Percentiles rank a stretch among this genome's conserved stretches.
These are phyloP conservation scores for Bugula neritina DNA, from an alignment of 2,888 invertebrate species.

Conservation along the genomic window DNA sequence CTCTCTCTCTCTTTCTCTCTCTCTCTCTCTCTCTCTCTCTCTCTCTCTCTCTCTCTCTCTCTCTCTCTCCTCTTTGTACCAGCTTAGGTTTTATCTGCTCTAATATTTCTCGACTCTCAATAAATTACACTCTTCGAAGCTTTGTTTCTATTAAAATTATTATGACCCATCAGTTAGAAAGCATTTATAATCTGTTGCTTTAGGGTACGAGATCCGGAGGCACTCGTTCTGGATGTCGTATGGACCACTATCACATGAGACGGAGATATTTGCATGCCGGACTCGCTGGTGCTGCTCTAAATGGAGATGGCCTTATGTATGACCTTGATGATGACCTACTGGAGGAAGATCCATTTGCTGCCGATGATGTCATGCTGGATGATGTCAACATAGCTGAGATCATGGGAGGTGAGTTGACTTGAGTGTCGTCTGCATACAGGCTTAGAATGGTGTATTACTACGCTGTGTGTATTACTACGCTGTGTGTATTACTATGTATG, in stretches of 20 bases:
- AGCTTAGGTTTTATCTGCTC: too few species aligned
- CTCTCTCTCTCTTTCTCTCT: too few species aligned
- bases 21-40: too few species aligned
- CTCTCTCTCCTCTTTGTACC: too few species aligned
- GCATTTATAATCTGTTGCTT: not conserved
- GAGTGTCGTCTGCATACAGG: not conserved
- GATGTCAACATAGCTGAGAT: slow-evolving; percentile 7
- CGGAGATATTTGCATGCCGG: slow-evolving; percentile 17
- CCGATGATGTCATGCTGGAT: not conserved
- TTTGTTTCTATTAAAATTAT: too few species aligned
- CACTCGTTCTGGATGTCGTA: not conserved
- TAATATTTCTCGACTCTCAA: too few species aligned
- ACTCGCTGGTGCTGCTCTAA: not conserved
- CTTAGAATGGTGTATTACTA: too few species aligned
- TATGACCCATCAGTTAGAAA: too few species aligned
- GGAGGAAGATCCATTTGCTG: slow-evolving; percentile 17
- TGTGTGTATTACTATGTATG: too few species aligned
- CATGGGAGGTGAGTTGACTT: not conserved
- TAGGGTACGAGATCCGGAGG: slow-evolving; percentile 13
- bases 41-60: too few species aligned
- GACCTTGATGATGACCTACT: not conserved
- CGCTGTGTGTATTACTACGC: too few species aligned
- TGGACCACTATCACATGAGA: slow-evolving; percentile 25
- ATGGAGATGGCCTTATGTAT: slow-evolving; percentile 2
- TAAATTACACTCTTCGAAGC: too few species aligned